These are phyloP conservation scores for Scotopteryx bipunctaria DNA, from an alignment of 2,888 invertebrate species.

Conservation along the genomic window DNA sequence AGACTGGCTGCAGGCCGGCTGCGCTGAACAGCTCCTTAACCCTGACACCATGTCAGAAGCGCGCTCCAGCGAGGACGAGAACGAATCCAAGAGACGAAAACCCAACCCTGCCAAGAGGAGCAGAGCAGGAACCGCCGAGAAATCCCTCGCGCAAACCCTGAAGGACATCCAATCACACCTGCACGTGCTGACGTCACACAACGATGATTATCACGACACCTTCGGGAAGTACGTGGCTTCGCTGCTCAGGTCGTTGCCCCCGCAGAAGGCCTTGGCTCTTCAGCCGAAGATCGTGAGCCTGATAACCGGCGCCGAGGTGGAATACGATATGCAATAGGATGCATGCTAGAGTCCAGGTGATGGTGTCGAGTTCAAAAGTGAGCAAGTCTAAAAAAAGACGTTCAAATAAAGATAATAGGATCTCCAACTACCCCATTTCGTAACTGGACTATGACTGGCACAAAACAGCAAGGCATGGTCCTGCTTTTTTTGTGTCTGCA, in stretches of 20 bases:
- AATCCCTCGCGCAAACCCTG: not conserved
- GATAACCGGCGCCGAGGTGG: slow-evolving; percentile 23
- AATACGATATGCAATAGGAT: not conserved
- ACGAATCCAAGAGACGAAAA: slow-evolving; percentile 2
- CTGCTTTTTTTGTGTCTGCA: too few species aligned
- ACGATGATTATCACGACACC: slow-evolving; percentile 47
- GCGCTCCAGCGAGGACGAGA: slow-evolving; percentile 13
- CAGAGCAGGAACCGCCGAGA: not conserved
- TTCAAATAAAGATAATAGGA: too few species aligned
- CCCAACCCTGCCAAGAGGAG: not conserved
- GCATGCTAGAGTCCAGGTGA: not conserved
- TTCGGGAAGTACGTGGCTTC: slow-evolving; percentile 58
- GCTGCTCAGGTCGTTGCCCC: slow-evolving; percentile 48
- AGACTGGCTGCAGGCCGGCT: slow-evolving; percentile 20
- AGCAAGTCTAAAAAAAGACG: too few species aligned
- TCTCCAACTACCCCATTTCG: too few species aligned
- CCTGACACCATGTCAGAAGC: slow-evolving; percentile 4
- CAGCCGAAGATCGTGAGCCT: slow-evolving; percentile 48
- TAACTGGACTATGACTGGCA: too few species aligned
- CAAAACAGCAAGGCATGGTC: too few species aligned
- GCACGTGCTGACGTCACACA: slow-evolving; percentile 12
- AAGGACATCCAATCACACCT: slow-evolving; percentile 12
- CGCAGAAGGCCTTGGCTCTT: slow-evolving; percentile 43
- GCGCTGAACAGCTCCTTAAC: slow-evolving; percentile 6
- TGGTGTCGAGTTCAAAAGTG: not conserved